phyloP scores from a whole-genome alignment of 2,113 vertebrate species.

The Mirounga angustirostris region DNA sequence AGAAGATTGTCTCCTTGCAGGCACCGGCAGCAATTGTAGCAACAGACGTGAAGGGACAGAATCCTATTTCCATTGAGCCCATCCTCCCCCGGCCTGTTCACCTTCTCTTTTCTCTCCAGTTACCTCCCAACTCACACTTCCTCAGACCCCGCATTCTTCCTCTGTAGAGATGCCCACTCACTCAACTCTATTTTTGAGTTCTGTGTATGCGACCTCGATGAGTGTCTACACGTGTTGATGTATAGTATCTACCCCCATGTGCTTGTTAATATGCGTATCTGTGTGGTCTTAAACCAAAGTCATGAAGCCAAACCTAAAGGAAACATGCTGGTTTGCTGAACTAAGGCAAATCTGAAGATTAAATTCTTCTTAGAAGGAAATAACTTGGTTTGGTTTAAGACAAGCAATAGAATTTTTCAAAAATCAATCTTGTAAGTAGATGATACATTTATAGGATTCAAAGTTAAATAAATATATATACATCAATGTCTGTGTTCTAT shows the following conservation, averaged over 20 bases:
- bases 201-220: background rate
- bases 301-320: background rate
- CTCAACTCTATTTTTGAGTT: background rate
- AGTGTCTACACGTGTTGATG: accelerated
- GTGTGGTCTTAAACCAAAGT: background rate
- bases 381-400: background rate
- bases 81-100: background rate
- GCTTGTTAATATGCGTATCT: background rate
- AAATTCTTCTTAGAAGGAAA: background rate
- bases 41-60: background rate
- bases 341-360: background rate
- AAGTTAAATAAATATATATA: background rate
- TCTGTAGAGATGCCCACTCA: background rate
- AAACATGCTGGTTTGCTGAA: background rate
- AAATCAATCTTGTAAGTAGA: background rate
- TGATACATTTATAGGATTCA: background rate
- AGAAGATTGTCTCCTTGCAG: background rate
- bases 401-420: background rate
- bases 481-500: background rate
- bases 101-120: background rate
- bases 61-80: background rate
- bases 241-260: background rate
- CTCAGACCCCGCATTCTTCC: background rate
- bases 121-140: background rate
- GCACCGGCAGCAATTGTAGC: no score